Base-by-base conservation (phyloP, 2,888 invertebrate species). In the Pecten maximus region DNA sequence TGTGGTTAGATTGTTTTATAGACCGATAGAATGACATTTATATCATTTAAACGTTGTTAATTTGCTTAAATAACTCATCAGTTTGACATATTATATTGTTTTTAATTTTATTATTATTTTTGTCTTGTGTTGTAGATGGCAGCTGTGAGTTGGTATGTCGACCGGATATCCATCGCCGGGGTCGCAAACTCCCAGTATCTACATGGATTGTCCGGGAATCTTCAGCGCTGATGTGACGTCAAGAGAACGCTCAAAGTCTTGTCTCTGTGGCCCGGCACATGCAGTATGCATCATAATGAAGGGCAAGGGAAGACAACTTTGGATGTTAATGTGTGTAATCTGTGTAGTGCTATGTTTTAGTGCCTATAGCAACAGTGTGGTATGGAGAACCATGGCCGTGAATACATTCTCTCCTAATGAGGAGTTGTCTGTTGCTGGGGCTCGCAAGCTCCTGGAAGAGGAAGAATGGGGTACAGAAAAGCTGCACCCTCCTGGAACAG, bases 371-470 rank as follows among this genome's bases (percentile, higher is more conserved):
- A 92, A 92, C 35, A 48, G 87, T 23, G 88, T 87, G 44, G 91
- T 90, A 88, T 92, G 91, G 91, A 89, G 89, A 39, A 40, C 74
- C 50, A 40, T 87, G 50, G 40, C 40, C 2, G 28, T 89, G 10
- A 88, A 40, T 74, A 60, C 50, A 54, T 74, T 89, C 50, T 40
- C n/a, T 6, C 40, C 90, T 19, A 88, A 88, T 15, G 54, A 87
- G 2, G 89, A 90, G 40, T 60, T 92, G 40, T 88, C 50, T 40
- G 89, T 91, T 23, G 91, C 89, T 35, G 93, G 94, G 90, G 92
- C 93, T 48, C 91, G 94, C 40, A 94, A 94, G 92, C 92, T 94
- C 54, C 90, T 94, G 10, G 94, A 93, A 89, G 94, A 95, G 50
- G 92, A 91, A 60, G 93, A 93, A 40, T 88, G 92, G 40, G 89